Conservation (phyloP, 2,888 invertebrate species). For the Tribolium freemani region DNA sequence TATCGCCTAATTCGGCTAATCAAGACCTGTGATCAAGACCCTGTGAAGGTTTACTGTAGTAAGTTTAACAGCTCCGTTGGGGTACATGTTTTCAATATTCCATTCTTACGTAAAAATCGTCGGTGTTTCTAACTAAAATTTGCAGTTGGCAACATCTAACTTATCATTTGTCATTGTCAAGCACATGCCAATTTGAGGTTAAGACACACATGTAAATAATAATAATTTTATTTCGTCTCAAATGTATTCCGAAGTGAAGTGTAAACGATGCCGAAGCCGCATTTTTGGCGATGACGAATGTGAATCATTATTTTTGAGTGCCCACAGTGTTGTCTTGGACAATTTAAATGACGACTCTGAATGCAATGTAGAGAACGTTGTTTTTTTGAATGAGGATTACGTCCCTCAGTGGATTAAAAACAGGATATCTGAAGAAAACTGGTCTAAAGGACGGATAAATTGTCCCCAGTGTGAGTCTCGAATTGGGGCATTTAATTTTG, state of each 20-base stretch:
- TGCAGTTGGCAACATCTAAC: too few species aligned
- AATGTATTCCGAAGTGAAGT: conserved; percentile 56
- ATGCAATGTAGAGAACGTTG: conserved; percentile 55
- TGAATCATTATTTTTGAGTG: conserved; percentile 55
- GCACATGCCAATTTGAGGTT: too few species aligned
- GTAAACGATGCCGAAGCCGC: conserved; percentile 61
- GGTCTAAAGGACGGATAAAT: conserved; percentile 78
- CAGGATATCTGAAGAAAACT: conserved; percentile 71
- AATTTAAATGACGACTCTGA: conserved; percentile 46
- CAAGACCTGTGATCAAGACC: too few species aligned
- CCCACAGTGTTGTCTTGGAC: conserved; percentile 52
- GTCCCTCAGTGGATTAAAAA: conserved; percentile 73
- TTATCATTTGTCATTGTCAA: too few species aligned
- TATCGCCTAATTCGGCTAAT: too few species aligned
- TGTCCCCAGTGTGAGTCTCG: conserved; percentile 75
- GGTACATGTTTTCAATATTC: too few species aligned
- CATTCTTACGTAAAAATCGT: too few species aligned
- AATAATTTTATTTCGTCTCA: neutral
- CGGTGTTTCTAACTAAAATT: too few species aligned
- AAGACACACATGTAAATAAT: too few species aligned
- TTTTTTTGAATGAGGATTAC: conserved; percentile 73
- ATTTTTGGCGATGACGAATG: conserved; percentile 53
- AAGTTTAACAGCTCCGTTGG: too few species aligned
- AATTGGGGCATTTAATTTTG: conserved; percentile 78
- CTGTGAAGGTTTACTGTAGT: too few species aligned